Percentiles rank a stretch among this genome's conserved stretches.
phyloP scores from a whole-genome alignment of 2,888 invertebrate genomes.

The Neoaliturus tenellus region DNA sequence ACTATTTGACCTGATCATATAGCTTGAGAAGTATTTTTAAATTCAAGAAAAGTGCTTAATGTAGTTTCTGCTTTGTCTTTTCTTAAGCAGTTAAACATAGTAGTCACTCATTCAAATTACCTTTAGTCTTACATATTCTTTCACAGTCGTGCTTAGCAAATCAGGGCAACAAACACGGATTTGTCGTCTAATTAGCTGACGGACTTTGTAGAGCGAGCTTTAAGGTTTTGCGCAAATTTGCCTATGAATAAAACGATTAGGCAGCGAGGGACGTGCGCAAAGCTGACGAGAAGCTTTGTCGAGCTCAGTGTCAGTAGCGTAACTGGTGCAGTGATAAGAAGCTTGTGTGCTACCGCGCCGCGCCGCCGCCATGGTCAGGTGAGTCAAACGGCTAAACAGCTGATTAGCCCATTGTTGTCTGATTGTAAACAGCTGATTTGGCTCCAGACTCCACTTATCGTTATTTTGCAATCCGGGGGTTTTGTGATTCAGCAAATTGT shows the following conservation, averaged over 20 bases:
- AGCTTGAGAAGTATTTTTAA: no score
- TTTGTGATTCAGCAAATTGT: no score
- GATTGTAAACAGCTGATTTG: no score
- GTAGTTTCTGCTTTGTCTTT: no score
- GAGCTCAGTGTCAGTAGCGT: not conserved
- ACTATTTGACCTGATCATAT: no score
- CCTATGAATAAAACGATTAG: not conserved
- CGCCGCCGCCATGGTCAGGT: not conserved
- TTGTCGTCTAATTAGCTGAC: not conserved
- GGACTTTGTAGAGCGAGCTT: not conserved
- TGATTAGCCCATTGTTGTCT: not conserved
- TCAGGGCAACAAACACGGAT: not conserved
- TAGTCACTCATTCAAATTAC: no score
- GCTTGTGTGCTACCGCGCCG: not conserved
- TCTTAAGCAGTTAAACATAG: no score
- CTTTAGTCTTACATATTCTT: no score
- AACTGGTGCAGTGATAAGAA: not conserved
- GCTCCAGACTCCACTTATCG: no score
- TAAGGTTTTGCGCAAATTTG: not conserved
- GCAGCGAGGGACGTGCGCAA: not conserved
- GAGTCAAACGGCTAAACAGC: not conserved
- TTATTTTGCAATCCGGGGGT: no score
- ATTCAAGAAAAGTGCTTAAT: no score
- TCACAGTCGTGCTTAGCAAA: no score
- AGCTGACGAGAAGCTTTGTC: not conserved